Conservation (phyloP, 2,797 vertebrate species). For the Acridotheres tristis region DNA sequence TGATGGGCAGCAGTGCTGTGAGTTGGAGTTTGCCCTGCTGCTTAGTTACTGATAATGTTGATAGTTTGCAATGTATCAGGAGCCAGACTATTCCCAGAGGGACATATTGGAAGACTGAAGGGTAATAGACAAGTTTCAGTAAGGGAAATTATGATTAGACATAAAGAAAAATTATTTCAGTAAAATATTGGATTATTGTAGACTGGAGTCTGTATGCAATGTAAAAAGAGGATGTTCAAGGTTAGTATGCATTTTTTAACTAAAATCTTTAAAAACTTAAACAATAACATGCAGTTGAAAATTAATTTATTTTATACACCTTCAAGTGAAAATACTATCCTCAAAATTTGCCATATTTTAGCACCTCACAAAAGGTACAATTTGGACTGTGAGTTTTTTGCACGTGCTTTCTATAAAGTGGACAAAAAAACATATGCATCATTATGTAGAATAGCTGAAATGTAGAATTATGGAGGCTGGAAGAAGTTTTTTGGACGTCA, state of each 20-base stretch:
- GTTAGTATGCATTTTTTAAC: neutral
- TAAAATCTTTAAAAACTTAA: neutral
- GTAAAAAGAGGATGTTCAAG: neutral
- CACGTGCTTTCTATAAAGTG: neutral
- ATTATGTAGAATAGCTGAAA: neutral
- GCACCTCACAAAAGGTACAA: neutral
- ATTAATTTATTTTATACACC: neutral
- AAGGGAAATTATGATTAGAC: neutral
- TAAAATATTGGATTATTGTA: neutral
- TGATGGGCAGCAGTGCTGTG: neutral
- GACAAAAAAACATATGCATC: accelerated
- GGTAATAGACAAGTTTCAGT: neutral
- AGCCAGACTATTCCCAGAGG: neutral
- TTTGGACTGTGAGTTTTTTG: neutral
- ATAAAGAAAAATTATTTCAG: neutral
- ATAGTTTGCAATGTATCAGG: neutral
- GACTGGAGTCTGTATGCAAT: neutral
- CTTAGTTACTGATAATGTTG: neutral
- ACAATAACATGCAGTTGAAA: neutral
- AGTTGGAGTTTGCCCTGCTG: neutral
- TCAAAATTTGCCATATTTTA: neutral
- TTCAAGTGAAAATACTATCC: neutral
- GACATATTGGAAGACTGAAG: neutral
- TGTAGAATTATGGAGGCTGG: neutral
- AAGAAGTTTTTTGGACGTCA: neutral